Evolutionary conservation across 2,797 vertebrate species (phyloP).

Genomic region (Falco rusticolus): DNA sequence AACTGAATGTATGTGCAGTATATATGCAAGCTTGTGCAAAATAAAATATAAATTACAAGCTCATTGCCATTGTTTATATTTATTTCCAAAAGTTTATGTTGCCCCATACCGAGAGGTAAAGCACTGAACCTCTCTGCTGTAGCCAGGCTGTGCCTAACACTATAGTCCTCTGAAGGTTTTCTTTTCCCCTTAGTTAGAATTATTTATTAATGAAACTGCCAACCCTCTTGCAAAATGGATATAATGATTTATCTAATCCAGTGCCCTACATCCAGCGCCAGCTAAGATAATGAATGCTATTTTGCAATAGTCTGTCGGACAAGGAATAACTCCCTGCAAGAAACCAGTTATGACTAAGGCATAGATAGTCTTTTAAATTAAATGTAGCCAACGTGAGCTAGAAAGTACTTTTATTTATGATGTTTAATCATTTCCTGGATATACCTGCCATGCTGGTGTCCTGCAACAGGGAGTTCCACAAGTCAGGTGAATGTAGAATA

Average conservation of each 20-base stretch:
- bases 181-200: slow-evolving; percentile 2
- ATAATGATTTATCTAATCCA: slow-evolving; percentile 40
- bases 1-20: slow-evolving; percentile 99
- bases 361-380: neutral
- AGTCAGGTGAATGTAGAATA: neutral
- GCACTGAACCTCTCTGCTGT: neutral
- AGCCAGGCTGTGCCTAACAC: neutral
- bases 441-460: neutral
- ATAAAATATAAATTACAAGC: slow-evolving; percentile 94
- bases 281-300: slow-evolving; percentile 64
- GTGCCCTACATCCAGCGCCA: slow-evolving; percentile 27
- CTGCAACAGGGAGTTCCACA: neutral
- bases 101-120: neutral
- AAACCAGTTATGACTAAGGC: neutral
- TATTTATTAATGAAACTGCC: slow-evolving; percentile 61
- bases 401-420: neutral
- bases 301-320: slow-evolving; percentile 53
- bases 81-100: slow-evolving; percentile 26
- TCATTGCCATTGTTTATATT: slow-evolving; percentile 77
- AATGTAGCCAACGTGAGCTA: neutral
- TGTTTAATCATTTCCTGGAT: neutral
- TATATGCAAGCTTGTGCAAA: slow-evolving; percentile 99
- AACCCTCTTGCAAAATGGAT: slow-evolving; percentile 59
- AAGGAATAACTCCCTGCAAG: slow-evolving; percentile 26
- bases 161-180: neutral